phyloP scores from a whole-genome alignment of 2,797 vertebrate genomes.

The Sandelia bainsii region DNA sequence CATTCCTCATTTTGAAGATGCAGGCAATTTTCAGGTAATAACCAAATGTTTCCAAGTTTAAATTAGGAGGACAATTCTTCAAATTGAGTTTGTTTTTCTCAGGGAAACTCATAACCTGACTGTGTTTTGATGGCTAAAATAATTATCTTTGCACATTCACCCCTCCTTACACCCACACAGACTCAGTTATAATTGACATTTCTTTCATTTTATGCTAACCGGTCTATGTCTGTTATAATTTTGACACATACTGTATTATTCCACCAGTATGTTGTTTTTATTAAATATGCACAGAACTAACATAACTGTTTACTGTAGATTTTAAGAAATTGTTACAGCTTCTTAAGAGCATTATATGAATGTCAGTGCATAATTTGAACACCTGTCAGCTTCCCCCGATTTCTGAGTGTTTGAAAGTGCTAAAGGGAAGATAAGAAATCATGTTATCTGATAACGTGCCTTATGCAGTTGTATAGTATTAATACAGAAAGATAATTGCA shows the following conservation, averaged over 20 bases:
- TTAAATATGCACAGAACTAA: slow-evolving; percentile 53
- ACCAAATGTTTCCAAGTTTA: slow-evolving; percentile 17
- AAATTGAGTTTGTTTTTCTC: slow-evolving; percentile 58
- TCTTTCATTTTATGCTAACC: slow-evolving; percentile 8
- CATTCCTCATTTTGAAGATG: slow-evolving; percentile 35
- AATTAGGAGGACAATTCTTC: slow-evolving; percentile 10
- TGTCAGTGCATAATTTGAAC: slow-evolving; percentile 23
- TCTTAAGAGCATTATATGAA: slow-evolving; percentile 31
- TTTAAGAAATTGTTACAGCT: slow-evolving; percentile 14
- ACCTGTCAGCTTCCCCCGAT: slow-evolving; percentile 16
- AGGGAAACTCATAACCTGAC: slow-evolving; percentile 63
- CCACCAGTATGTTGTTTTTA: slow-evolving; percentile 17
- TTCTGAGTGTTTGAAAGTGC: slow-evolving; percentile 42
- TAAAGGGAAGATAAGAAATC: slow-evolving; percentile 28
- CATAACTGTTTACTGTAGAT: background rate
- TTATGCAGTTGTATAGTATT: slow-evolving; percentile 58
- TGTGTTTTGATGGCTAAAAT: slow-evolving; percentile 28
- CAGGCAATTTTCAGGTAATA: slow-evolving; percentile 37
- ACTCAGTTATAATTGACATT: background rate
- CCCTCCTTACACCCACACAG: background rate
- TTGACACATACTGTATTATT: slow-evolving; percentile 43
- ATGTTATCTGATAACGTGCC: slow-evolving; percentile 65
- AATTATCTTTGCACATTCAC: slow-evolving; percentile 24
- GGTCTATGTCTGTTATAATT: background rate
- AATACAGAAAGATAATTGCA: slow-evolving; percentile 23